These are phyloP conservation scores for Prionailurus bengalensis DNA, from an alignment of 2,113 vertebrate species.

Conservation along the genomic window DNA sequence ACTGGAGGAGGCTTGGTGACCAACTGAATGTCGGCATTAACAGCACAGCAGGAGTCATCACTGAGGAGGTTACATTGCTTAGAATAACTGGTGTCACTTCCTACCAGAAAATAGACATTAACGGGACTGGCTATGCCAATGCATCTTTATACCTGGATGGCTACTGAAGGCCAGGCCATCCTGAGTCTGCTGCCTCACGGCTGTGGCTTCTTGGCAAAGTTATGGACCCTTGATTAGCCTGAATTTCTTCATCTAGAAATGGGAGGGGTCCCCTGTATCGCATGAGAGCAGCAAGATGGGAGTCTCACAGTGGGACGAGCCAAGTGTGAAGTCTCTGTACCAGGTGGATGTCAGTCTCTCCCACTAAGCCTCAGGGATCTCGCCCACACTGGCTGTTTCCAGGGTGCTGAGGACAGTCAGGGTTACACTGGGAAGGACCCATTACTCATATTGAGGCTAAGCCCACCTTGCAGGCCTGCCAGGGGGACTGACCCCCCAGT, in stretches of 20 bases:
- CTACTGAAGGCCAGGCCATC: no score
- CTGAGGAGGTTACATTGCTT: background rate
- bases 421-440: background rate
- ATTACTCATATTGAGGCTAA: background rate
- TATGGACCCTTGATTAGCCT: background rate
- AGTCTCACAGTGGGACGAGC: background rate
- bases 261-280: background rate
- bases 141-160: background rate
- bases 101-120: background rate
- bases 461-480: background rate
- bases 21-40: background rate
- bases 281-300: background rate
- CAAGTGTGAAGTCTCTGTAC: background rate
- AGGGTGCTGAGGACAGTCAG: background rate
- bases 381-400: background rate
- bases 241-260: background rate
- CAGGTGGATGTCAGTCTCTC: background rate
- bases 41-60: background rate
- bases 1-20: background rate
- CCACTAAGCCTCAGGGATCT: background rate
- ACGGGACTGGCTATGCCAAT: accelerated
- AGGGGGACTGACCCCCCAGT: no score
- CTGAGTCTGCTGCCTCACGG: background rate
- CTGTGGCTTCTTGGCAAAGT: background rate
- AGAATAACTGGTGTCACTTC: background rate